Evolutionary conservation across 2,113 vertebrate genomes (phyloP), one percentile per base, ranked within the genome.

Genomic region (Pseudorasbora parva): DNA sequence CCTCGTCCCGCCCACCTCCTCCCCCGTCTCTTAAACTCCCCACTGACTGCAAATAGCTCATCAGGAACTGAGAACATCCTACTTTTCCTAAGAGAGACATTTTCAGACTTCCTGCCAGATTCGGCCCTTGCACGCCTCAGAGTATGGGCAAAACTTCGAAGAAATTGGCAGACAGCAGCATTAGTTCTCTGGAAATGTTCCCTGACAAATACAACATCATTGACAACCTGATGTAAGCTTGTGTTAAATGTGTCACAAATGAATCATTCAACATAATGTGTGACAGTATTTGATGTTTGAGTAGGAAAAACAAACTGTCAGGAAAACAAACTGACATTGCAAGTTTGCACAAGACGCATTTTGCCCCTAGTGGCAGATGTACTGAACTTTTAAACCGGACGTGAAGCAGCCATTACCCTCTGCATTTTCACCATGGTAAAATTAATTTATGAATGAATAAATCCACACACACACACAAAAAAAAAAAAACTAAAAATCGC

Each of bases 21-120:
- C 12, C 72, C 23, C 49, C 21, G 14, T 25, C 54, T 45, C 49
- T 60, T 12, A 74, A 51, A 41, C 25, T 7, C 47, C 21, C 57
- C 7, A 9, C 77, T 23, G n/a, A 77, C 81, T 86, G 86, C 51
- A 87, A 86, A 90, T 87, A 84, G 84, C 86, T 87, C 66, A 78
- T 71, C 74, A 68, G 41, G 72, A 81, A 59, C 69, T 81, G 4
- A 62, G 25, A 78, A 57, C 43, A 81, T 56, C 81, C 88, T 68
- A 84, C 72, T 49, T 80, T 88, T 60, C 15, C 47, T 6, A 9
- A 82, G 33, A 81, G 10, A 56, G 33, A 79, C 27, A 74, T 33
- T 21, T 71, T 49, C 9, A 37, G 49, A 27, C 56, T 78, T 78
- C 57, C 76, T 43, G 37, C 33, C 57, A 74, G 1, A 27, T 27